A percentile compares a stretch with the other conserved stretches of the same genome.
Conservation (phyloP, 2,888 invertebrate species). For the Protophormia terraenovae region DNA sequence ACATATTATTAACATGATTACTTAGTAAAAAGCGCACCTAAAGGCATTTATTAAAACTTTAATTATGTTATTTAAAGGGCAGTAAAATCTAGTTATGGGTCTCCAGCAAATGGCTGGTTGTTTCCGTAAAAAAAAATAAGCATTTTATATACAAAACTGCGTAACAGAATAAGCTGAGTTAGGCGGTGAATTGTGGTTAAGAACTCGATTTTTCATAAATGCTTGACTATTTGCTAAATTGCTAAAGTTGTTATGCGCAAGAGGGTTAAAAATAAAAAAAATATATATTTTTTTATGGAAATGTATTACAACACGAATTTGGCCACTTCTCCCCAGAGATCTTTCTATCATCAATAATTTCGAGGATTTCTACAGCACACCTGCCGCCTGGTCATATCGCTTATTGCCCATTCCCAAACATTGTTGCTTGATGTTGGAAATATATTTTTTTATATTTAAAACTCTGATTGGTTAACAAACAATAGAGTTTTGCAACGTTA, state of each 20-base stretch:
- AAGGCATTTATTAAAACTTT: conserved; percentile 62
- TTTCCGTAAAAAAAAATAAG: background rate
- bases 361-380: conserved; percentile 82
- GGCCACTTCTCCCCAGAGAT: conserved; percentile 82
- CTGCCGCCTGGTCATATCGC: conserved; percentile 88
- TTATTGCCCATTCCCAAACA: conserved; percentile 86
- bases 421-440: conserved; percentile 71
- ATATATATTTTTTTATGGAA: conserved; percentile 75
- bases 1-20: conserved; percentile 41
- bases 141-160: conserved; percentile 55
- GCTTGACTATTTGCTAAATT: background rate
- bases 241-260: background rate
- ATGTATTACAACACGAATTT: conserved; percentile 81
- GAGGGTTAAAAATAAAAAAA: background rate
- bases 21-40: conserved; percentile 71
- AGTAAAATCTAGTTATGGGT: background rate
- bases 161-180: conserved; percentile 6
- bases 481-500: conserved; percentile 51
- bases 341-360: conserved; percentile 78
- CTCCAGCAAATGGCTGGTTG: background rate
- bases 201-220: background rate
- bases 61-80: background rate
- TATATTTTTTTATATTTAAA: conserved; percentile 18
- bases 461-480: conserved; percentile 52
- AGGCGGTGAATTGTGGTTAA: background rate